Evolutionary conservation across 2,797 vertebrate genomes (phyloP).

Genomic region (Serranus cabrilla): DNA sequence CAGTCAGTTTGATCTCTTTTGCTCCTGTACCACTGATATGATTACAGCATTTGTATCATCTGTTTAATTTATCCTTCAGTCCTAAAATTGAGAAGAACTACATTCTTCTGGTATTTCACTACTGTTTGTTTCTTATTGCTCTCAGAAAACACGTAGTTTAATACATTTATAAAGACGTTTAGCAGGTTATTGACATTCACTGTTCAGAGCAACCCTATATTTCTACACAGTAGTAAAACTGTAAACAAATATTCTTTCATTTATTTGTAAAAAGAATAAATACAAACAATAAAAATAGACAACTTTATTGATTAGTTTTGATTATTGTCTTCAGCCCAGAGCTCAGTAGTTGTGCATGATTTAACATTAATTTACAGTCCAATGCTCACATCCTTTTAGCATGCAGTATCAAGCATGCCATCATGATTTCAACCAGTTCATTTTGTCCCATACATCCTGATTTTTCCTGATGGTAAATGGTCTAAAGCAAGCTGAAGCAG

Average conservation of each 20-base stretch:
- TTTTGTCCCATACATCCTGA: not conserved
- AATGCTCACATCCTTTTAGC: slow-evolving; percentile 42
- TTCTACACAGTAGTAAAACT: not conserved
- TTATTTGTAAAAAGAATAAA: slow-evolving; percentile 18
- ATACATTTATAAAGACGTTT: not conserved
- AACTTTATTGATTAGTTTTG: slow-evolving; percentile 74
- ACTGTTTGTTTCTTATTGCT: not conserved
- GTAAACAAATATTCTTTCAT: not conserved
- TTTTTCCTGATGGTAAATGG: not conserved
- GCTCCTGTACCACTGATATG: not conserved
- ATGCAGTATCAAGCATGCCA: slow-evolving; percentile 69
- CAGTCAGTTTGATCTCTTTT: slow-evolving; percentile 25
- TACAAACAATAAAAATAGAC: slow-evolving; percentile 71
- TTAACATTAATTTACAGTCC: slow-evolving; percentile 50
- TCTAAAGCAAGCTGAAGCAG: slow-evolving; percentile 44
- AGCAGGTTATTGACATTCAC: not conserved
- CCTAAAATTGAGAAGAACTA: not conserved
- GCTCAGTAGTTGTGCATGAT: slow-evolving; percentile 51
- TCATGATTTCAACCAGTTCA: slow-evolving; percentile 37
- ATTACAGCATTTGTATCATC: slow-evolving; percentile 1
- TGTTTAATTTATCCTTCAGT: not conserved
- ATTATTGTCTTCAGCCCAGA: slow-evolving; percentile 57
- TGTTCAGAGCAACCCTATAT: not conserved
- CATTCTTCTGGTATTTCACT: not conserved
- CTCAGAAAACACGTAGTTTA: not conserved